Percentiles rank a stretch among this genome's conserved stretches.
Conservation (phyloP, 2,113 vertebrate species). For the Thermophis baileyi region DNA sequence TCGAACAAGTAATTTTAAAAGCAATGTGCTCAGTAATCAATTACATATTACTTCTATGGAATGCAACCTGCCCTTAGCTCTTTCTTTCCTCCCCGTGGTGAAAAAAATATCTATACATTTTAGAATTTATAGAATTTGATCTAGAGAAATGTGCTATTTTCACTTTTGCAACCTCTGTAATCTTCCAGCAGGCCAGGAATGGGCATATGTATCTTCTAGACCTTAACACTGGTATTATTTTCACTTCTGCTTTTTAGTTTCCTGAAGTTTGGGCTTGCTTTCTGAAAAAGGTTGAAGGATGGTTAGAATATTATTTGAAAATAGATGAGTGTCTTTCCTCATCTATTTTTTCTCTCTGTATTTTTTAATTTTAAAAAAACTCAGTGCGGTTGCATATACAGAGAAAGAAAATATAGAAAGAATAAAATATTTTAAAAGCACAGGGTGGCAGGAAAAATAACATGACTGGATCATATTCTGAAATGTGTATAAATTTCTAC, state of each 20-base stretch:
- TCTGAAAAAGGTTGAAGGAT: neutral
- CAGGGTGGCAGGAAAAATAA: neutral
- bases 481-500: neutral
- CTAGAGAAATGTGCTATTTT: neutral
- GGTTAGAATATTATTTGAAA: neutral
- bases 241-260: neutral
- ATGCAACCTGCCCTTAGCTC: neutral
- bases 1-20: neutral
- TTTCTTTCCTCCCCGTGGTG: neutral
- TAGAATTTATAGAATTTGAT: neutral
- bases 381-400: neutral
- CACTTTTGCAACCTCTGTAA: neutral
- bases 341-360: neutral
- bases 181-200: neutral
- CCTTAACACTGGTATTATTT: neutral
- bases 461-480: neutral
- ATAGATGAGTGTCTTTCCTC: neutral
- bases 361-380: neutral
- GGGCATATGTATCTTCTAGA: neutral
- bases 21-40: neutral
- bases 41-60: neutral
- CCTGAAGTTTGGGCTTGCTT: neutral
- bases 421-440: neutral
- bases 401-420: neutral
- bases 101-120: neutral